Evolutionary conservation across 2,113 vertebrate species (phyloP).

Genomic region (Entomyzon cyanotis): DNA sequence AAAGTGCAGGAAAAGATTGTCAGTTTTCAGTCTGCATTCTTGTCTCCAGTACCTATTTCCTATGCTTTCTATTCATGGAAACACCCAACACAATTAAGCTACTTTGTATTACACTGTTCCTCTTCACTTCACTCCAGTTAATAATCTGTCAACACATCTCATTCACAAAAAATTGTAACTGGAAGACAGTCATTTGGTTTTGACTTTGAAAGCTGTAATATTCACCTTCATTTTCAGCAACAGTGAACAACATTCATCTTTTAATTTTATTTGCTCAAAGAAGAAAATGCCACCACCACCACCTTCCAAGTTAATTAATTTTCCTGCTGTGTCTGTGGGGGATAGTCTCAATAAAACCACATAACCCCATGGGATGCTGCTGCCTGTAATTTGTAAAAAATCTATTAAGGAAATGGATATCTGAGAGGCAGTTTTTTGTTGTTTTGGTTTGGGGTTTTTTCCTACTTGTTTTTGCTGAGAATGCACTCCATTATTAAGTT

Average conservation of each 20-base stretch:
- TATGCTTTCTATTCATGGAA: neutral
- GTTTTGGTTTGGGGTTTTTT: neutral
- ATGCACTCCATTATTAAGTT: neutral
- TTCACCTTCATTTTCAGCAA: neutral
- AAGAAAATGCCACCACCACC: neutral
- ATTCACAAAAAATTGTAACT: neutral
- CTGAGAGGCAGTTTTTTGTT: neutral
- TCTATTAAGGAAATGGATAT: neutral
- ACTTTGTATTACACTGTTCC: neutral
- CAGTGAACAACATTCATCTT: neutral
- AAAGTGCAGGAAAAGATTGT: neutral
- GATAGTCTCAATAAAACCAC: neutral
- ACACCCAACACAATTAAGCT: neutral
- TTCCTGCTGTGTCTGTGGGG: neutral
- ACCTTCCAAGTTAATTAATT: neutral
- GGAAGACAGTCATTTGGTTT: neutral
- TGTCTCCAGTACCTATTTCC: neutral
- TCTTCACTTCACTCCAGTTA: neutral
- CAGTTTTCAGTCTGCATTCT: neutral
- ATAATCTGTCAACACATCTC: neutral
- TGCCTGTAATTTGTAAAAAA: neutral
- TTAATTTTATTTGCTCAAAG: neutral
- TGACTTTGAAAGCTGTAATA: neutral
- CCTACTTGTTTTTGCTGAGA: neutral
- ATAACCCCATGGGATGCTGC: neutral